A percentile compares a stretch with the other conserved stretches of the same genome.
phyloP scores from a whole-genome alignment of 2,113 vertebrate species.

The Mirounga angustirostris region DNA sequence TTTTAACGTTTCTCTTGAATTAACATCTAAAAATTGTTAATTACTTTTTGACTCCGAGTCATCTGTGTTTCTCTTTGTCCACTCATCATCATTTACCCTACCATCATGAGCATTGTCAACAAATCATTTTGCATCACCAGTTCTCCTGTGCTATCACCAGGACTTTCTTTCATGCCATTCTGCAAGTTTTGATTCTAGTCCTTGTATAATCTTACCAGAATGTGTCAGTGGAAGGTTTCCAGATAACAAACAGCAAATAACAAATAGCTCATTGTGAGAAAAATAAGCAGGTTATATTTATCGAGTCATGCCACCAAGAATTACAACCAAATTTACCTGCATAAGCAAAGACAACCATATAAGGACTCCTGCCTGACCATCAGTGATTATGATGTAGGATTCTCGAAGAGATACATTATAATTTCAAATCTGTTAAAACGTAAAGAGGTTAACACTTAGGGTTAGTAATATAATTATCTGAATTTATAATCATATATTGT shows the following conservation, averaged over 20 bases:
- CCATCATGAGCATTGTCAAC: too few species aligned
- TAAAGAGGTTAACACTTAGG: background rate
- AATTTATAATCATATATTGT: background rate
- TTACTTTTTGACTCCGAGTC: background rate
- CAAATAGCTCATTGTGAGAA: background rate
- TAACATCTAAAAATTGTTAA: background rate
- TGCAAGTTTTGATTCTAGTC: background rate
- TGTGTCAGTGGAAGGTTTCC: background rate
- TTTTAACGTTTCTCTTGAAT: background rate
- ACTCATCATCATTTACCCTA: background rate
- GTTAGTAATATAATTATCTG: background rate
- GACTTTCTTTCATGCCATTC: background rate
- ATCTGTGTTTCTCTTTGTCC: background rate
- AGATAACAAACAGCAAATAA: background rate
- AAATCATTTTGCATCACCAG: background rate
- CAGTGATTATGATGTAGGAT: background rate
- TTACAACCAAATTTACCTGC: background rate
- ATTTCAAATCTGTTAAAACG: slow-evolving; percentile 18
- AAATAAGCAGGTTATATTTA: background rate
- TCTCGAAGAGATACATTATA: background rate
- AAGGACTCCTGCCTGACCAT: background rate
- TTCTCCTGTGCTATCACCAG: background rate
- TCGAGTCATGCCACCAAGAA: background rate
- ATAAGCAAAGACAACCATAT: background rate
- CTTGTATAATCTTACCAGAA: background rate